These are phyloP conservation scores for Syrista parreyssii DNA, from an alignment of 2,888 invertebrate species.

Conservation along the genomic window DNA sequence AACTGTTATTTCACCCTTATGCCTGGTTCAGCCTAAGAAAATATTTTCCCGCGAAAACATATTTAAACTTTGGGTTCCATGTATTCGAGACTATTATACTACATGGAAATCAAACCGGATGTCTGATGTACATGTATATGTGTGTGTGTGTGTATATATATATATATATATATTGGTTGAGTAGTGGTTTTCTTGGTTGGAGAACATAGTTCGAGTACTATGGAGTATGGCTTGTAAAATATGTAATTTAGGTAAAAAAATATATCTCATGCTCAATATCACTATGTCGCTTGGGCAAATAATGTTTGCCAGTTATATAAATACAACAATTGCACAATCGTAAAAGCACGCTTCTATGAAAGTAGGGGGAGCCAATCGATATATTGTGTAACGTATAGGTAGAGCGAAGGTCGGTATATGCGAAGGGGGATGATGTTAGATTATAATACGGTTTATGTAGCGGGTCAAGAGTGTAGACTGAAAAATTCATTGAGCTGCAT, in stretches of 20 bases:
- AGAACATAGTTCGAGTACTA: not conserved
- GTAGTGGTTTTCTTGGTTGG: not conserved
- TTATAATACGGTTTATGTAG: not conserved
- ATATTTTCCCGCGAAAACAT: no score
- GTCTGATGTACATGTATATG: not conserved
- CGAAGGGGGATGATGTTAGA: not conserved
- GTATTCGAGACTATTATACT: no score
- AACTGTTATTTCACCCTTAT: no score
- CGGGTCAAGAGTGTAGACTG: not conserved
- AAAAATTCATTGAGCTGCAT: not conserved
- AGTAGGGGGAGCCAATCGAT: not conserved
- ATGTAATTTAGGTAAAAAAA: not conserved
- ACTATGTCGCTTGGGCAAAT: not conserved
- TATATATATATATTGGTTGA: no score
- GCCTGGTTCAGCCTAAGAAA: no score
- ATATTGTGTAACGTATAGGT: not conserved
- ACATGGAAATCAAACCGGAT: no score
- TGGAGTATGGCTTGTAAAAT: not conserved
- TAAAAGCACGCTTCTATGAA: no score
- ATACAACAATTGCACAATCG: not conserved
- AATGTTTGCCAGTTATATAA: not conserved
- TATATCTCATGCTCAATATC: not conserved
- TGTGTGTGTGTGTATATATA: no score
- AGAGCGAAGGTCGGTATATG: not conserved
- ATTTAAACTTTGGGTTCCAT: no score